A percentile compares a stretch with the other conserved stretches of the same genome.
phyloP scores from a whole-genome alignment of 1,140 invertebrate species.

The Procambarus virginalis region DNA sequence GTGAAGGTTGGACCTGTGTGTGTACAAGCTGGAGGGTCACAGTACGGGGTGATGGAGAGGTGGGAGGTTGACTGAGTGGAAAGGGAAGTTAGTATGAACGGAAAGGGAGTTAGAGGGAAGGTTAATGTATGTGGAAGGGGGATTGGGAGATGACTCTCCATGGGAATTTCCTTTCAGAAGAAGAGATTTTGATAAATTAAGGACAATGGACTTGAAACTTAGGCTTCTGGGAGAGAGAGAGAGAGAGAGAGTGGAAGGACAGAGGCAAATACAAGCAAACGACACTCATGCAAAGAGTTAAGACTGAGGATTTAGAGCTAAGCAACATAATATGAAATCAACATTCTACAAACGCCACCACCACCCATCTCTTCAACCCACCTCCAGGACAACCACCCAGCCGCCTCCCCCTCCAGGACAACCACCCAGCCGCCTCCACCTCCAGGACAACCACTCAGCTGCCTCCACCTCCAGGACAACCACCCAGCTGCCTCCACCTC shows the following conservation, averaged over 20 bases:
- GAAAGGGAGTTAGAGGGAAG: too few relatives aligned
- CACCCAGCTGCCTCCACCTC: neutral
- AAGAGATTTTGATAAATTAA: too few relatives aligned
- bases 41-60: neutral
- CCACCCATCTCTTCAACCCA: neutral
- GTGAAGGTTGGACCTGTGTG: neutral
- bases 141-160: too few relatives aligned
- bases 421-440: neutral
- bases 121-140: too few relatives aligned
- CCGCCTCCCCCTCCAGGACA: neutral
- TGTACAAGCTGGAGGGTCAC: neutral
- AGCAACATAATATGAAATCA: neutral
- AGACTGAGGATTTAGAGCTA: neutral
- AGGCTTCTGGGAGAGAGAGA: neutral
- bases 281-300: neutral
- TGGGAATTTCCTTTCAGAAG: too few relatives aligned
- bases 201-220: too few relatives aligned
- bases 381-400: neutral
- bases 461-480: too few relatives aligned
- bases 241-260: neutral
- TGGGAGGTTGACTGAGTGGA: neutral
- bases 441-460: neutral
- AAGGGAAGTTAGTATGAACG: neutral
- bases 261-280: slow-evolving; percentile 5
- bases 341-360: neutral